phyloP scores from a whole-genome alignment of 1,140 invertebrate genomes.

The Epicauta chinensis region DNA sequence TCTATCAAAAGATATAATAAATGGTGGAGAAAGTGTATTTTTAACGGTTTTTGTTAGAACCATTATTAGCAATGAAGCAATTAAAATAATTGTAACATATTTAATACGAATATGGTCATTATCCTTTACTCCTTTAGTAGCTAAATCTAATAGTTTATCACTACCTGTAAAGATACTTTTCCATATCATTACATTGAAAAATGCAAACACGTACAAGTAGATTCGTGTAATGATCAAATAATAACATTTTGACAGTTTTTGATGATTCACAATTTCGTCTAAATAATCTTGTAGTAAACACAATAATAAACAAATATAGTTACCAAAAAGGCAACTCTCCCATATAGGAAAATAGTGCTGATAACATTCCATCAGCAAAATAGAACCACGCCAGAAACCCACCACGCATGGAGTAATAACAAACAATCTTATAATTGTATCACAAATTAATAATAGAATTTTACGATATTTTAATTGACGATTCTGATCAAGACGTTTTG shows the following conservation, averaged over 20 bases:
- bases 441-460: background rate
- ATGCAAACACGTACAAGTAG: constrained; percentile 53
- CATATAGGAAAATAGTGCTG: constrained; percentile 42
- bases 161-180: constrained; percentile 53
- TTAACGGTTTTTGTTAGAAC: too few relatives aligned
- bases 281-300: constrained; percentile 36
- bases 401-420: constrained; percentile 57
- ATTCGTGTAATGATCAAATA: constrained; percentile 38
- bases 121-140: too few relatives aligned
- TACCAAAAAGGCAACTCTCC: constrained; percentile 43
- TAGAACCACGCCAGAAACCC: constrained; percentile 56
- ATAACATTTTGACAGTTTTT: constrained; percentile 2
- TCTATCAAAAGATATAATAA: too few relatives aligned
- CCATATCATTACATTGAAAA: constrained; percentile 55
- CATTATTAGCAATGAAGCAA: too few relatives aligned
- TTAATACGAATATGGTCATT: too few relatives aligned
- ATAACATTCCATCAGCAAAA: constrained; percentile 55
- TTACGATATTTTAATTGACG: too few relatives aligned
- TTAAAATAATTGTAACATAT: too few relatives aligned
- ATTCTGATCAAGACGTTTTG: too few relatives aligned
- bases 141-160: constrained; percentile 40
- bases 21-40: too few relatives aligned
- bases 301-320: too few relatives aligned
- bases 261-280: constrained; percentile 6
- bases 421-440: constrained; percentile 12